Evolutionary conservation across 2,888 invertebrate species (phyloP).

Genomic region (Xylocampa areola): DNA sequence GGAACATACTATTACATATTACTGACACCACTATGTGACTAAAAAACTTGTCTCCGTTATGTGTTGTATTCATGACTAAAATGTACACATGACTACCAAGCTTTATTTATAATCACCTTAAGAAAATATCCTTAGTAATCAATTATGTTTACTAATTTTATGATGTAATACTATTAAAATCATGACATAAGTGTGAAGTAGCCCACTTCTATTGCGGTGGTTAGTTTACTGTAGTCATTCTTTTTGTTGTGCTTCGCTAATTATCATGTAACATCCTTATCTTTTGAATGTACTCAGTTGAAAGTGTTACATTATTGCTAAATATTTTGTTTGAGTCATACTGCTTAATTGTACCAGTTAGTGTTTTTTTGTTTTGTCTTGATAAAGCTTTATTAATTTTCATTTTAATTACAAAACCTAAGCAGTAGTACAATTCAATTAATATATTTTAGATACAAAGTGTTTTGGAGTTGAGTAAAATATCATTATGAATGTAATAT

Average conservation of each 20-base stretch:
- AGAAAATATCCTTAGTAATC: slow-evolving; percentile 11
- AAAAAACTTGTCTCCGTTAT: too few relatives aligned
- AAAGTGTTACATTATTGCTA: slow-evolving; percentile 77
- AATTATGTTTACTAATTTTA: slow-evolving; percentile 38
- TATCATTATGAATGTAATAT: too few relatives aligned
- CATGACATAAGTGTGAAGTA: slow-evolving; percentile 71
- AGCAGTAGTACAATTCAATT: slow-evolving; percentile 6
- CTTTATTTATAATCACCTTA: slow-evolving; percentile 4
- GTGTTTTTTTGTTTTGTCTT: slow-evolving; percentile 36
- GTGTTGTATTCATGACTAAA: background rate
- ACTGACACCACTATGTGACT: too few relatives aligned
- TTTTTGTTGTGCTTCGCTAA: slow-evolving; percentile 76
- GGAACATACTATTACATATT: too few relatives aligned
- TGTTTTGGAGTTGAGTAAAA: background rate
- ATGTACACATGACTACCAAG: background rate
- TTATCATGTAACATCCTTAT: slow-evolving; percentile 76
- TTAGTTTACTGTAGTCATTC: slow-evolving; percentile 58
- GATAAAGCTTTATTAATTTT: slow-evolving; percentile 24
- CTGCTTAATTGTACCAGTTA: slow-evolving; percentile 54
- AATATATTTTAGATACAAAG: background rate
- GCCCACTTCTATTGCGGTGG: slow-evolving; percentile 50
- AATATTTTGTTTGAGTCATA: slow-evolving; percentile 64
- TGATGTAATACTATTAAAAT: slow-evolving; percentile 57
- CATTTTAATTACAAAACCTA: slow-evolving; percentile 23
- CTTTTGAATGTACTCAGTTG: slow-evolving; percentile 68